Evolutionary conservation across 2,797 vertebrate genomes (phyloP).

Genomic region (Gymnopithys bicolor): DNA sequence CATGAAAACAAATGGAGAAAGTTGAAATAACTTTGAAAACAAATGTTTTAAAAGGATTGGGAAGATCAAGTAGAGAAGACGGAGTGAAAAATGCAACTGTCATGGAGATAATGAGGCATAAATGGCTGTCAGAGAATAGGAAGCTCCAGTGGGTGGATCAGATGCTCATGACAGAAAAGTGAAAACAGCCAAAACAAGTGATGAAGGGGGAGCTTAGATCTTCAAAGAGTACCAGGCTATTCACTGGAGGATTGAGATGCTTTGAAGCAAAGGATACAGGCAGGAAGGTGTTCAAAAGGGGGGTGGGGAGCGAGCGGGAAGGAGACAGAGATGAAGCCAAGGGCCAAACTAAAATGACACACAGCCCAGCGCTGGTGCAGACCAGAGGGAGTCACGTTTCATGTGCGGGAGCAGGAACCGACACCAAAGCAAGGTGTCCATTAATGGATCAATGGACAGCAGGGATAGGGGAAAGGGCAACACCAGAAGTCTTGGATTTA

Average conservation of each 20-base stretch:
- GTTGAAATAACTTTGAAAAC: constrained; percentile 11
- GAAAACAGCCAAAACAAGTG: background rate
- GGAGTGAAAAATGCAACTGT: constrained; percentile 47
- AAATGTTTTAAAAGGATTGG: constrained; percentile 42
- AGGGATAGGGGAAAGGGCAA: background rate
- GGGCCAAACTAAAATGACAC: background rate
- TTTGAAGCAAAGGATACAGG: constrained; percentile 6
- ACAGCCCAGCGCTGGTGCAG: fast-evolving
- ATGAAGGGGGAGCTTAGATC: background rate
- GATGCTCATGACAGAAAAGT: constrained; percentile 12
- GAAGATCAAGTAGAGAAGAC: constrained; percentile 28
- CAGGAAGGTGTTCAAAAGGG: background rate
- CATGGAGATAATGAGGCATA: constrained; percentile 65
- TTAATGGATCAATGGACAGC: fast-evolving
- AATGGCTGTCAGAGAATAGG: constrained; percentile 27
- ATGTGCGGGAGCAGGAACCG: fast-evolving
- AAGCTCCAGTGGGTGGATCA: constrained; percentile 15
- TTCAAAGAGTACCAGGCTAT: background rate
- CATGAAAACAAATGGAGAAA: constrained; percentile 12
- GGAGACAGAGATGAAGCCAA: background rate
- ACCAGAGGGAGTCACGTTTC: background rate
- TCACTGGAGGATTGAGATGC: background rate
- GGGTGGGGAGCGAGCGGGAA: background rate
- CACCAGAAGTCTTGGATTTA: background rate
- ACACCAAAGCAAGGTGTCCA: background rate